A percentile compares a stretch with the other conserved stretches of the same genome.
These are phyloP conservation scores for Drosophila setifemur DNA, from an alignment of 1,140 invertebrate species.

Conservation along the genomic window DNA sequence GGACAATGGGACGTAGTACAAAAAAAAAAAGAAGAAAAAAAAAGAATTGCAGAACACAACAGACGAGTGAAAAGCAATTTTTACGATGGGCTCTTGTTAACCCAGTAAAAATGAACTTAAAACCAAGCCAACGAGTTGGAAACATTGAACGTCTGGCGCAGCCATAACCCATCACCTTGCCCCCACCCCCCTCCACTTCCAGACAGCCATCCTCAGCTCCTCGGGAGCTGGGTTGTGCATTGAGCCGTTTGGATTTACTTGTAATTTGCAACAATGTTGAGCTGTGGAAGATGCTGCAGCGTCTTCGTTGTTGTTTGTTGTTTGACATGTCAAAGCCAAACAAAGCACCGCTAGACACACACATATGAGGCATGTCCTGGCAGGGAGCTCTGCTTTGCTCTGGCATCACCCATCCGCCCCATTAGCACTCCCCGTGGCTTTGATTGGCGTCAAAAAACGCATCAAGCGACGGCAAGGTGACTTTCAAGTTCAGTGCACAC, in stretches of 20 bases:
- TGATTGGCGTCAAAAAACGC: slow-evolving; percentile 78
- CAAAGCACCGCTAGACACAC: slow-evolving; percentile 45
- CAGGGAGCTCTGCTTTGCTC: background rate
- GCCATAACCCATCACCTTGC: slow-evolving; percentile 44
- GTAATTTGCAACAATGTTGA: slow-evolving; percentile 75
- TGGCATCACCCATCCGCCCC: background rate
- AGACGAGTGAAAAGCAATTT: slow-evolving; percentile 47
- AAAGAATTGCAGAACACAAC: slow-evolving; percentile 3
- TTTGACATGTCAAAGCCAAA: slow-evolving; percentile 69
- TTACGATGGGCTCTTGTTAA: slow-evolving; percentile 53
- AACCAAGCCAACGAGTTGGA: slow-evolving; percentile 65
- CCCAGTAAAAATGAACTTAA: slow-evolving; percentile 65
- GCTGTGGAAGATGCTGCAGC: slow-evolving; percentile 30
- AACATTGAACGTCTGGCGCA: slow-evolving; percentile 64
- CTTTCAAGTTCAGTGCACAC: slow-evolving; percentile 61
- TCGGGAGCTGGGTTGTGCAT: slow-evolving; percentile 50
- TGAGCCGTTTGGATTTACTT: slow-evolving; percentile 64
- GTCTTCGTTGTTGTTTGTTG: slow-evolving; percentile 44
- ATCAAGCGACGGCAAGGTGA: slow-evolving; percentile 65
- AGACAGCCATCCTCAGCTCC: background rate
- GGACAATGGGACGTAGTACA: slow-evolving; percentile 29
- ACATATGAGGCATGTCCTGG: background rate
- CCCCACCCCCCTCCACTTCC: slow-evolving; percentile 3
- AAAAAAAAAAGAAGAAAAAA: slow-evolving; percentile 1
- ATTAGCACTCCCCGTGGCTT: slow-evolving; percentile 37